Evolutionary conservation across 2,797 vertebrate species (phyloP), one percentile per base, ranked within the genome.

Genomic region (Calcarius lapponicus): DNA sequence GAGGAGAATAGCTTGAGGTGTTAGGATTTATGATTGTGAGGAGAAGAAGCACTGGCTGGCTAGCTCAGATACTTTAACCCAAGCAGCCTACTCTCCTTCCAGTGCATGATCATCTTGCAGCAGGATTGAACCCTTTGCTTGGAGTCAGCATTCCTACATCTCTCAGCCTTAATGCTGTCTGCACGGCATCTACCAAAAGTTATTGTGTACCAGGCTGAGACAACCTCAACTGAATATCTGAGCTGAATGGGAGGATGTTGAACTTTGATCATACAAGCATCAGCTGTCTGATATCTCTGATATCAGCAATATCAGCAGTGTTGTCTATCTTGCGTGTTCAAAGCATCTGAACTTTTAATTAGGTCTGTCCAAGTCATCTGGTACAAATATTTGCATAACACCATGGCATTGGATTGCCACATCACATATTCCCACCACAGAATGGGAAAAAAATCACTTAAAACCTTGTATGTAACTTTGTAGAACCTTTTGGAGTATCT

Each of bases 231-330:
- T 71, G 43, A 28, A 58, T 93, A 8, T 74, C 8, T 4, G 29
- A 85, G 43, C 53, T 67, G 36, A 57, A 80, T 51, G 74, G 57
- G 76, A 70, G 79, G 75, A 61, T 56, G 26, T 50, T 92, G 70
- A 54, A 73, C 80, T 91, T 93, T 65, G 86, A 73, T 92, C 74
- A 11, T 78, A 61, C 26, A 48, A 80, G 28, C 72, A 87, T 91
- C 67, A 71, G 53, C 54, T 85, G 28, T 72, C 76, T 90, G 73
- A 8, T 93, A 96, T 88, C 94, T 93, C 34, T 43, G 54, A 51
- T 94, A 95, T 95, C 90, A 91, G 80, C 81, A 85, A 40, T 88
- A 90, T 92, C 90, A 97, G 86, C 92, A 93, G 17, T 40, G 57
- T 57, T 84, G 60, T 80, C 62, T 95, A 21, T 95, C 80, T 94